phyloP scores from a whole-genome alignment of 1,140 invertebrate species.

The Dendroctonus valens region DNA sequence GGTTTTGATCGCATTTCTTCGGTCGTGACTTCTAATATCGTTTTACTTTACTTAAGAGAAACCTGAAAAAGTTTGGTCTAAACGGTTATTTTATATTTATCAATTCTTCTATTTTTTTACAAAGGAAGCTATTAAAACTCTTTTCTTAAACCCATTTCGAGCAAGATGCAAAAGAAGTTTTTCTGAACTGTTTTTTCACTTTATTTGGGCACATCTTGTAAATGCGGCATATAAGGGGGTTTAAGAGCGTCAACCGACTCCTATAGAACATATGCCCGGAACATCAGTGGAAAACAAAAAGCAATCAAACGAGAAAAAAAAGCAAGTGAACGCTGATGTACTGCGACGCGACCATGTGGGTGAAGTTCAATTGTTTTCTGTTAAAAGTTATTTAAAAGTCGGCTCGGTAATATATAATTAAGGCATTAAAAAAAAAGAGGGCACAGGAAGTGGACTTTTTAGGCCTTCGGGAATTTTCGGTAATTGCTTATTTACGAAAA shows the following conservation, averaged over 20 bases:
- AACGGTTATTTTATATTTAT: no score
- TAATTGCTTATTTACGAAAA: conserved; percentile 24
- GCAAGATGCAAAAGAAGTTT: conserved; percentile 1
- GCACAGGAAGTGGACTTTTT: conserved; percentile 18
- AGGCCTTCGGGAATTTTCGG: conserved; percentile 18
- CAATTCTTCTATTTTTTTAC: background rate
- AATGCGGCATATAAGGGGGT: conserved; percentile 3
- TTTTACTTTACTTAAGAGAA: no score
- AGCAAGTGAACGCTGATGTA: conserved; percentile 28
- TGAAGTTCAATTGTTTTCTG: conserved; percentile 41
- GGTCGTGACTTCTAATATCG: no score
- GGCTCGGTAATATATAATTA: conserved; percentile 35
- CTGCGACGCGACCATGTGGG: conserved; percentile 37
- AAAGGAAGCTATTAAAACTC: background rate
- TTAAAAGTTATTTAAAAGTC: conserved; percentile 39
- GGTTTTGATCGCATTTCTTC: no score
- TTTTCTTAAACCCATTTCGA: no score
- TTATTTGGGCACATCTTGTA: conserved; percentile 13
- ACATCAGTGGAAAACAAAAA: conserved; percentile 26
- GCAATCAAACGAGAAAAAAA: conserved; percentile 29
- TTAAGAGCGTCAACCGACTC: conserved; percentile 6
- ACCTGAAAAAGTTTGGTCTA: no score
- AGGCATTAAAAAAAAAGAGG: conserved; percentile 34
- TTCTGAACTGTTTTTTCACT: background rate
- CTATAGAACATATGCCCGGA: conserved; percentile 35